Evolutionary conservation across 2,888 invertebrate genomes (phyloP).

Genomic region (Ennomos fuscantarius): DNA sequence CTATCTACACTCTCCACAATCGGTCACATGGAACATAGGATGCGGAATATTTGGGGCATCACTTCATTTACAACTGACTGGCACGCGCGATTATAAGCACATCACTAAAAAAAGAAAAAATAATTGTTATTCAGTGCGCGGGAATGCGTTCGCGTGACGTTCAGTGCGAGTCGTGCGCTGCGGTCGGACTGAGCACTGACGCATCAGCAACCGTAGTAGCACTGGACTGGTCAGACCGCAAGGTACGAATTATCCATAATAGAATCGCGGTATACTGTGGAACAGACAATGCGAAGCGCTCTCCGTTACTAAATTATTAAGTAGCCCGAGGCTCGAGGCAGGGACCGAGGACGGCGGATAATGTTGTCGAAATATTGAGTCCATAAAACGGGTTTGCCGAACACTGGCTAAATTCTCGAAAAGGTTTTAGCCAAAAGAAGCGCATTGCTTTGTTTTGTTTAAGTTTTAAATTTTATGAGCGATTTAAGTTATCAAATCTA

Average conservation of each 20-base stretch:
- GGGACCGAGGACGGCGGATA: slow-evolving; percentile 18
- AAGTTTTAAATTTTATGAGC: too few relatives aligned
- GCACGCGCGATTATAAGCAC: slow-evolving; percentile 39
- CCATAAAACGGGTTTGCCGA: slow-evolving; percentile 8
- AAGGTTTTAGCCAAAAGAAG: too few relatives aligned
- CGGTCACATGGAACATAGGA: slow-evolving; percentile 50
- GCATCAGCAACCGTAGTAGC: slow-evolving; percentile 59
- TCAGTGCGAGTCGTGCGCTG: slow-evolving; percentile 64
- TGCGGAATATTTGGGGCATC: slow-evolving; percentile 49
- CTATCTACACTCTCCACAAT: slow-evolving; percentile 47
- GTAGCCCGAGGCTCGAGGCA: slow-evolving; percentile 50
- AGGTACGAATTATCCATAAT: slow-evolving; percentile 70
- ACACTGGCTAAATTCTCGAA: too few relatives aligned
- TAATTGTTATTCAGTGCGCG: slow-evolving; percentile 44
- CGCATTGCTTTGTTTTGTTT: too few relatives aligned
- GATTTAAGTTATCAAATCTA: too few relatives aligned
- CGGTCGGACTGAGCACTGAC: slow-evolving; percentile 72
- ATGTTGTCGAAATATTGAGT: slow-evolving; percentile 30
- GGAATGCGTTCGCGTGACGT: slow-evolving; percentile 48
- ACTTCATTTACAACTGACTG: slow-evolving; percentile 40
- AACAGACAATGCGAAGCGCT: slow-evolving; percentile 57
- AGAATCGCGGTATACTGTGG: slow-evolving; percentile 37
- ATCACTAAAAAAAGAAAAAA: slow-evolving; percentile 46
- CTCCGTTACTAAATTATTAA: slow-evolving; percentile 74
- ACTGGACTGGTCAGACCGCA: slow-evolving; percentile 53